A percentile compares a stretch with the other conserved stretches of the same genome.
Evolutionary conservation across 2,797 vertebrate species (phyloP).

Genomic region (Carapus acus): DNA sequence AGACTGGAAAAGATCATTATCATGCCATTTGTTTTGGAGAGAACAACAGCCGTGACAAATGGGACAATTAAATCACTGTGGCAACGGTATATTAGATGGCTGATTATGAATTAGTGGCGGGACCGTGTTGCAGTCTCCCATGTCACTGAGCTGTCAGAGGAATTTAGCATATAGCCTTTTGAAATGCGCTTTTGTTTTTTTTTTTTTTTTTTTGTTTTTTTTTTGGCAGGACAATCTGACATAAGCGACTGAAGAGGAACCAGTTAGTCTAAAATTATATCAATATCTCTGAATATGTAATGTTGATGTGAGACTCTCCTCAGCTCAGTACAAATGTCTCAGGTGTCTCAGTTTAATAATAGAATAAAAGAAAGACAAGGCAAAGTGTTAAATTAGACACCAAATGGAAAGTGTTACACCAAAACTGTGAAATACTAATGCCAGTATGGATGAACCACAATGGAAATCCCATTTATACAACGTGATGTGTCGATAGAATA

Average conservation of each 20-base stretch:
- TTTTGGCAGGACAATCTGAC: constrained; percentile 9
- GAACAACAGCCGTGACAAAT: constrained; percentile 74
- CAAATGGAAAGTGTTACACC: too few relatives aligned
- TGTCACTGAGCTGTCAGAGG: constrained; percentile 63
- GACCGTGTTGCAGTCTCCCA: constrained; percentile 54
- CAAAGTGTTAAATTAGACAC: too few relatives aligned
- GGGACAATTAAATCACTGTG: constrained; percentile 73
- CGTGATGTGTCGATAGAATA: too few relatives aligned
- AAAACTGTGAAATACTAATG: too few relatives aligned
- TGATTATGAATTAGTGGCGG: constrained; percentile 75
- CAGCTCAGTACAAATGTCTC: too few relatives aligned
- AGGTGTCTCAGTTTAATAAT: too few relatives aligned
- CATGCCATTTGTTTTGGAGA: constrained; percentile 67
- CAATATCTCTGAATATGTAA: neutral
- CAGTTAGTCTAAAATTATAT: neutral
- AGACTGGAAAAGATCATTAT: constrained; percentile 65
- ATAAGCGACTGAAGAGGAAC: neutral
- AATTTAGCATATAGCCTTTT: constrained; percentile 51
- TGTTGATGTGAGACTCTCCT: too few relatives aligned
- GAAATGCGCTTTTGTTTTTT: constrained; percentile 28
- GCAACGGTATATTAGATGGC: constrained; percentile 69
- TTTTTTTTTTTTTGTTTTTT: too few relatives aligned
- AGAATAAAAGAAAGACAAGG: too few relatives aligned
- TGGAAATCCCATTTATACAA: too few relatives aligned
- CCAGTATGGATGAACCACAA: too few relatives aligned